Evolutionary conservation across 2,113 vertebrate species (phyloP).

Genomic region (Gopherus flavomarginatus): DNA sequence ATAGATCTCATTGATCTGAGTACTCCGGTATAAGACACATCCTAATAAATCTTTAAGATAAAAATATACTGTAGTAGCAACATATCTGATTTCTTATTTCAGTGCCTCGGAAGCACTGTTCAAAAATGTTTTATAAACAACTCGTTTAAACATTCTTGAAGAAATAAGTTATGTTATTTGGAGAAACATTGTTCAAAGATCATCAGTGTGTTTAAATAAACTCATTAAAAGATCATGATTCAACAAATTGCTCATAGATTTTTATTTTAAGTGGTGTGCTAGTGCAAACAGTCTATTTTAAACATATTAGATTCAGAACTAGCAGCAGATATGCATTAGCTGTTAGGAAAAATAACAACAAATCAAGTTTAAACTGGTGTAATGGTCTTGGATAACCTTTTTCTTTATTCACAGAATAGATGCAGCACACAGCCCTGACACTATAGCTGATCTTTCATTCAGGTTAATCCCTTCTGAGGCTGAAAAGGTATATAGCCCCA

Average conservation of each 20-base stretch:
- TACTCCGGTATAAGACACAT: neutral
- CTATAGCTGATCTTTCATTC: neutral
- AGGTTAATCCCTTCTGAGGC: neutral
- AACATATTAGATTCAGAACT: neutral
- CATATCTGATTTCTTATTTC: neutral
- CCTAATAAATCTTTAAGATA: neutral
- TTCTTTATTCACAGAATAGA: neutral
- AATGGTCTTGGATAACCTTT: neutral
- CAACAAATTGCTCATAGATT: neutral
- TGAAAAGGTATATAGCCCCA: neutral
- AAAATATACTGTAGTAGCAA: neutral
- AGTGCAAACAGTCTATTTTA: neutral
- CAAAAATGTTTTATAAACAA: neutral
- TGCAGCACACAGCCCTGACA: neutral
- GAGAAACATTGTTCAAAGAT: neutral
- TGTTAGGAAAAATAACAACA: neutral
- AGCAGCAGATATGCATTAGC: fast-evolving
- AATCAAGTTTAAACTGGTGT: neutral
- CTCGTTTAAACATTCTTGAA: neutral
- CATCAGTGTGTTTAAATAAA: neutral
- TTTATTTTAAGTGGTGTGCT: neutral
- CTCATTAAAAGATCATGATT: neutral
- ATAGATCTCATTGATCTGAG: neutral
- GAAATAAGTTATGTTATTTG: neutral
- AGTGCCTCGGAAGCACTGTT: neutral